phyloP scores from a whole-genome alignment of 2,888 invertebrate genomes.

The Ennomos fuscantarius region DNA sequence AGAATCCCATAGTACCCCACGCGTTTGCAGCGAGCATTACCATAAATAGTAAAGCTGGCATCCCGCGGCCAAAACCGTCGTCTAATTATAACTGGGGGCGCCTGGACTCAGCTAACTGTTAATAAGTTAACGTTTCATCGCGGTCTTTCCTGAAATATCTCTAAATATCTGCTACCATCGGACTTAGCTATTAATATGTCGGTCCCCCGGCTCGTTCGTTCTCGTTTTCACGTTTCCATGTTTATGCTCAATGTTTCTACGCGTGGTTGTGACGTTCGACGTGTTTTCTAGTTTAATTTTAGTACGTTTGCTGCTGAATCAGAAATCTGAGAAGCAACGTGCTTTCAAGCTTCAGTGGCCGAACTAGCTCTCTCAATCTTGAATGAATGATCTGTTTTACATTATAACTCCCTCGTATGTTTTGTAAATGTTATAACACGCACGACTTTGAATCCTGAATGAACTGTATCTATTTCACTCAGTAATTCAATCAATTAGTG shows the following conservation, averaged over 20 bases:
- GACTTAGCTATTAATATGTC: slow-evolving; percentile 55
- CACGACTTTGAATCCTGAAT: slow-evolving; percentile 3
- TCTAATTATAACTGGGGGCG: slow-evolving; percentile 71
- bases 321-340: slow-evolving; percentile 30
- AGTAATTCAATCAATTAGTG: slow-evolving; percentile 6
- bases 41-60: slow-evolving; percentile 81
- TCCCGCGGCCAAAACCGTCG: slow-evolving; percentile 55
- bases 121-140: slow-evolving; percentile 37
- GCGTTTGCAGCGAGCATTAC: slow-evolving; percentile 69
- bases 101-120: slow-evolving; percentile 38
- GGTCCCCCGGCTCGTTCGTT: slow-evolving; percentile 57
- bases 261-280: slow-evolving; percentile 22
- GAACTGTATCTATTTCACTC: slow-evolving; percentile 5
- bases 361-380: neutral
- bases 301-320: slow-evolving; percentile 23
- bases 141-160: slow-evolving; percentile 49
- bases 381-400: neutral
- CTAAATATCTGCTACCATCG: slow-evolving; percentile 34
- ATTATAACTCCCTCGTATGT: neutral
- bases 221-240: slow-evolving; percentile 38
- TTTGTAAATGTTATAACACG: neutral
- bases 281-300: slow-evolving; percentile 30
- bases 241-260: slow-evolving; percentile 30
- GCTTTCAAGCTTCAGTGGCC: slow-evolving; percentile 20
- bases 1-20: slow-evolving; percentile 63